These are phyloP conservation scores for Glossosoma conforme DNA, from an alignment of 1,140 invertebrate species.

Conservation along the genomic window DNA sequence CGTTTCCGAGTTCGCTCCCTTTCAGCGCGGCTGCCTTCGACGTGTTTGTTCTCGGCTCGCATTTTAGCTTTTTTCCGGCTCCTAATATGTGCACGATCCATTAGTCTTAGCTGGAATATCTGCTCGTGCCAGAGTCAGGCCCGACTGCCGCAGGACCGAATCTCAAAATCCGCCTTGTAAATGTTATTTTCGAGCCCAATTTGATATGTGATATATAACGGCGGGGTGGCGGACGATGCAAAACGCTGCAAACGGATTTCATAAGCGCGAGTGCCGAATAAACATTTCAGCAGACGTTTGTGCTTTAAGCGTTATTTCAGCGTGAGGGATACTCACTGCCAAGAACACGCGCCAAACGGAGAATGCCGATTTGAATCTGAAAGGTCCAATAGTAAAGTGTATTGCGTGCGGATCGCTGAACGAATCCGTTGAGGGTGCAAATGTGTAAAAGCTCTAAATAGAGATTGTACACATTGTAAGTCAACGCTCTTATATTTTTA, in stretches of 20 bases:
- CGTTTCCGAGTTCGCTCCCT: too few relatives aligned
- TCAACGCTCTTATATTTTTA: too few relatives aligned
- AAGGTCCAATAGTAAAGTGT: too few relatives aligned
- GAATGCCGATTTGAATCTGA: too few relatives aligned
- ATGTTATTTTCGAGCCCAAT: constrained; percentile 32
- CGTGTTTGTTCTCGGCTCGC: constrained; percentile 21
- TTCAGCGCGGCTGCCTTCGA: too few relatives aligned
- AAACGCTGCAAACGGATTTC: constrained; percentile 13
- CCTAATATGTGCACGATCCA: constrained; percentile 29
- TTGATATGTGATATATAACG: constrained; percentile 32
- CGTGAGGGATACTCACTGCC: not conserved
- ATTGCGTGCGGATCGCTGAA: too few relatives aligned
- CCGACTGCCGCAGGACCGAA: constrained; percentile 27
- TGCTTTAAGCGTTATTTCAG: constrained; percentile 1
- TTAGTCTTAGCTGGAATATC: constrained; percentile 29
- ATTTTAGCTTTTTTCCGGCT: constrained; percentile 20
- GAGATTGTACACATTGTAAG: too few relatives aligned
- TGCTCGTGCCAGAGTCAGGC: constrained; percentile 28
- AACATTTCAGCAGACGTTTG: constrained; percentile 27
- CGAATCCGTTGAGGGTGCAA: too few relatives aligned
- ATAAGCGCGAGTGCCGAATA: constrained; percentile 25
- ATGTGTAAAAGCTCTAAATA: too few relatives aligned
- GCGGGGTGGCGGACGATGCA: constrained; percentile 3
- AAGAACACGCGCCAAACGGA: too few relatives aligned
- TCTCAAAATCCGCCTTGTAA: constrained; percentile 27